Conservation (phyloP, 2,797 vertebrate species). For the Pachyuromys duprasi region DNA sequence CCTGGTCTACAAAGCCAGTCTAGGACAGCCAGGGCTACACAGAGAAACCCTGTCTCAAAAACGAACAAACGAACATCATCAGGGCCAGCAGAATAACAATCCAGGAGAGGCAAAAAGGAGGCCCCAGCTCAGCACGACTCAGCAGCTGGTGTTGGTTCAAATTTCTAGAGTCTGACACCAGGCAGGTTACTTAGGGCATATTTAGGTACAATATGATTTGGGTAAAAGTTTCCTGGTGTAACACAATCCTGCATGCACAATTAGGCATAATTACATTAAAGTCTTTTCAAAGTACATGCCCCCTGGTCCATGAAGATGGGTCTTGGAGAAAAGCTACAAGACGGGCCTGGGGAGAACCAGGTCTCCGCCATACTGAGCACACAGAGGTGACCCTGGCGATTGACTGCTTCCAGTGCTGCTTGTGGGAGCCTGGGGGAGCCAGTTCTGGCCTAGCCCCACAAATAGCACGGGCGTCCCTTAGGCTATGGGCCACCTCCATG, state of each 20-base stretch:
- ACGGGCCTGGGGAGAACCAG: neutral
- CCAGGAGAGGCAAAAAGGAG: no score
- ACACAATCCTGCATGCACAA: neutral
- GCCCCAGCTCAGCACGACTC: neutral
- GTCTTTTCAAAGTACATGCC: neutral
- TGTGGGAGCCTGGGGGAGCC: neutral
- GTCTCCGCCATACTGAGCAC: neutral
- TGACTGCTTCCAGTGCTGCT: neutral
- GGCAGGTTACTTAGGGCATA: neutral
- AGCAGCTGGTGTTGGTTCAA: neutral
- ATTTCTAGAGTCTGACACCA: neutral
- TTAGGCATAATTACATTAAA: neutral
- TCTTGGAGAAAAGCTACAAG: neutral
- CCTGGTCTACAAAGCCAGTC: no score
- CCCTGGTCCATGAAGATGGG: neutral
- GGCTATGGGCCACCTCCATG: neutral
- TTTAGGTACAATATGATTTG: neutral
- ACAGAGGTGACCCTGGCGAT: neutral
- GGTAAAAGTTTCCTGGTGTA: no score
- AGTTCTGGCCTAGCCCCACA: neutral
- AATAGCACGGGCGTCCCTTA: neutral
- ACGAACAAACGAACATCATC: no score
- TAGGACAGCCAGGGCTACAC: no score
- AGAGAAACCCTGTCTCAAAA: no score
- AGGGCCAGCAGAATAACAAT: no score